These are phyloP conservation scores for Pelochelys cantorii DNA, from an alignment of 2,797 vertebrate genomes.

Conservation along the genomic window DNA sequence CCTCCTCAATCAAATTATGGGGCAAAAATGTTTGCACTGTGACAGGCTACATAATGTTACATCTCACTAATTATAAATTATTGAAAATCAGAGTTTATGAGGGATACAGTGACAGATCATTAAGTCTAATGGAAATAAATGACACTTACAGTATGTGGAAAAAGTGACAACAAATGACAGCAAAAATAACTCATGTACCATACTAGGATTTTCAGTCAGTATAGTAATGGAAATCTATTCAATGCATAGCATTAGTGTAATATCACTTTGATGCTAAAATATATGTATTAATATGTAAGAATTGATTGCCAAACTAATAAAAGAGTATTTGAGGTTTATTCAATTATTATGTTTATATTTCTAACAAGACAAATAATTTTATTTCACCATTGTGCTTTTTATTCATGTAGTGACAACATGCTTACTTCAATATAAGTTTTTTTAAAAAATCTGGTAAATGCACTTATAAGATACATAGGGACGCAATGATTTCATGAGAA, in stretches of 20 bases:
- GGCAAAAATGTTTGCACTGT: background rate
- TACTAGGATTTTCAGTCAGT: background rate
- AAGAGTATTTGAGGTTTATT: background rate
- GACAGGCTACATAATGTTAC: background rate
- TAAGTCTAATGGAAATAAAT: background rate
- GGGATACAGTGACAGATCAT: background rate
- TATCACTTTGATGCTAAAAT: background rate
- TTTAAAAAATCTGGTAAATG: background rate
- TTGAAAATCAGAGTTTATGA: background rate
- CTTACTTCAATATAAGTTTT: background rate
- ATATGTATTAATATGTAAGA: background rate
- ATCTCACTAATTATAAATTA: background rate
- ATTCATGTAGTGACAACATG: background rate
- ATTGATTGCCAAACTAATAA: background rate
- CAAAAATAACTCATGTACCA: background rate
- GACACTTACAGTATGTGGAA: background rate
- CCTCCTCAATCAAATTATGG: background rate
- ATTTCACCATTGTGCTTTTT: background rate
- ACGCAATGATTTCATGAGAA: background rate
- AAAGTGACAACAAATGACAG: background rate
- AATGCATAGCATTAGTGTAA: background rate
- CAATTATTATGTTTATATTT: background rate
- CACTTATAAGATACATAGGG: background rate
- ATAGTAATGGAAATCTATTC: background rate
- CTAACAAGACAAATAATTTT: background rate